Conservation (phyloP, 2,888 invertebrate species). For the Sialis lutaria region DNA sequence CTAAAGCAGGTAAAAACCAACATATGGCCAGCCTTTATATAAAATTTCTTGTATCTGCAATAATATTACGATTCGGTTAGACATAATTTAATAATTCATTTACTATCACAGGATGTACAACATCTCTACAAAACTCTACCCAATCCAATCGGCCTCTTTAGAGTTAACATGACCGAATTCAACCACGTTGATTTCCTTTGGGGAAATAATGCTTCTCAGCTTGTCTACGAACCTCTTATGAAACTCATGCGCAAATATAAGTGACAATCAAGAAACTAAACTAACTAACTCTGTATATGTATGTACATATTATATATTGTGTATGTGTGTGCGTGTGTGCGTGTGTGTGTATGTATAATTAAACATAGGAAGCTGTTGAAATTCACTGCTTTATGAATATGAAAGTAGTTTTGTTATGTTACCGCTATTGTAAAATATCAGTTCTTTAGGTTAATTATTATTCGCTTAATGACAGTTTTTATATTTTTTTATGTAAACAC, state of each 20-base stretch:
- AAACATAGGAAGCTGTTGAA: too few species aligned
- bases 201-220: conserved; percentile 38
- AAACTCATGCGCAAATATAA: background rate
- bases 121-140: conserved; percentile 33
- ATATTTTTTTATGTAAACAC: too few species aligned
- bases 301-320: too few species aligned
- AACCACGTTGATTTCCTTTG: conserved; percentile 60
- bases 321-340: too few species aligned
- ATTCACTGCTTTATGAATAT: too few species aligned
- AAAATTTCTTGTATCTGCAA: background rate
- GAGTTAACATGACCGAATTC: conserved; percentile 42
- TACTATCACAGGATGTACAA: conserved; percentile 33
- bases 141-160: conserved; percentile 34
- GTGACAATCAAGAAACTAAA: too few species aligned
- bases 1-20: background rate
- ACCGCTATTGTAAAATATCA: too few species aligned
- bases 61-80: background rate
- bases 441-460: too few species aligned
- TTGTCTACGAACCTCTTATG: conserved; percentile 32
- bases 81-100: background rate
- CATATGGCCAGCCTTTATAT: background rate
- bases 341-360: too few species aligned
- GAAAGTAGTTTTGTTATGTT: too few species aligned
- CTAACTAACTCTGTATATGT: too few species aligned
- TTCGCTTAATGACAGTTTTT: too few species aligned